Evolutionary conservation across 1,140 invertebrate species (phyloP), one percentile per base, ranked within the genome.

Genomic region (Papilio polytes): DNA sequence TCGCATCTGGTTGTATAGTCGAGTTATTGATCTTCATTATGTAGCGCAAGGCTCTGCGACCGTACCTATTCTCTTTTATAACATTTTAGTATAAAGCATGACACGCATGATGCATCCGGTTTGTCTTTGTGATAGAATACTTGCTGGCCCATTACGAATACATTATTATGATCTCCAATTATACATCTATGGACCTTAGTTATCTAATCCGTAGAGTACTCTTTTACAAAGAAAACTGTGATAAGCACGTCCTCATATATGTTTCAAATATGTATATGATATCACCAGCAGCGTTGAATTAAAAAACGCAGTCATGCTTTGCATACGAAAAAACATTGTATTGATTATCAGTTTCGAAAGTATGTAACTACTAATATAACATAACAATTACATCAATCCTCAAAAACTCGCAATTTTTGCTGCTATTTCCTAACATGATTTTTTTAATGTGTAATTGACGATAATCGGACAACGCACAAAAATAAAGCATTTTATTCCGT

Each of bases 271-370:
- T n/a, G n/a, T n/a, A n/a, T 59, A 22, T 59, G 3, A 26, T 26
- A 63, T 9, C 59, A 63, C 22, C 20, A 13, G 22, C 59, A 41
- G 36, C 36, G 36, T 13, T 63, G 9, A 12, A 26, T 13, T 26
- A 12, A 26, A 63, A 70, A 7, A 26, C 63, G 63, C 63, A 31
- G 63, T 70, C 63, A 70, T 70, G 63, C 63, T 70, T 70, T 31
- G 13, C 36, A 36, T 8, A 70, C 1, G 7, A 31, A 70, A 70
- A 9, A 31, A 31, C 36, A 36, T 70, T 7, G 15, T 70, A 0
- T 70, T 6, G 0, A 12, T 13, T 66, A 31, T 66, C 22, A 63
- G 9, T 63, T 48, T 26, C 20, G 3, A 13, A 13, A 26, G 8
- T 13, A 63, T 26, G 1, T 12, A 26, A 9, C 20, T 63, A n/a